phyloP scores from a whole-genome alignment of 2,888 invertebrate genomes.

The Macrophya alboannulata region DNA sequence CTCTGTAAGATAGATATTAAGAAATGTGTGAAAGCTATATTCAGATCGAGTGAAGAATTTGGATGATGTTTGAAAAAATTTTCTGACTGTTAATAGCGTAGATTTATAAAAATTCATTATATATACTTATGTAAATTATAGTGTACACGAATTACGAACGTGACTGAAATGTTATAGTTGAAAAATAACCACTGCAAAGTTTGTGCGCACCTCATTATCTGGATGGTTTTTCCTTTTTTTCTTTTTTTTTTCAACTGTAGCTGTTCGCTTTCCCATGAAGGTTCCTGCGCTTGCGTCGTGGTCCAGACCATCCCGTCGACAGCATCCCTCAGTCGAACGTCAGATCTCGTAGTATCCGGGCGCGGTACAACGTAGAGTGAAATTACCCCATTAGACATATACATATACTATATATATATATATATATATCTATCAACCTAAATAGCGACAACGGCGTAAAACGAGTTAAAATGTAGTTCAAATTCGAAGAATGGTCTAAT shows the following conservation, averaged over 20 bases:
- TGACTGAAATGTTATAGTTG: slow-evolving; percentile 22
- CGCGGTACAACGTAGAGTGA: slow-evolving; percentile 15
- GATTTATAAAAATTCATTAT: not conserved
- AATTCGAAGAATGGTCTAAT: not conserved
- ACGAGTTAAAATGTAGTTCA: slow-evolving; percentile 44
- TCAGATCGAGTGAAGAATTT: not conserved
- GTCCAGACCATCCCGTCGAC: slow-evolving; percentile 58
- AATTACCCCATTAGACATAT: slow-evolving; percentile 24
- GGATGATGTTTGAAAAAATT: not conserved
- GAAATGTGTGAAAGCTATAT: not conserved
- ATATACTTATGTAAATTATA: not conserved
- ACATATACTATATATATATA: not conserved
- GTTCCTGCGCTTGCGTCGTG: slow-evolving; percentile 50
- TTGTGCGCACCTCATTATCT: slow-evolving; percentile 46
- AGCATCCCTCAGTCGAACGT: slow-evolving; percentile 65
- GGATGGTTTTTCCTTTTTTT: not conserved
- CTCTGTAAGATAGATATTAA: slow-evolving; percentile 39
- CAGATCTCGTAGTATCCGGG: slow-evolving; percentile 60
- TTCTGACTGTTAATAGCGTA: not conserved
- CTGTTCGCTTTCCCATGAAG: slow-evolving; percentile 31
- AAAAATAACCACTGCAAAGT: slow-evolving; percentile 42
- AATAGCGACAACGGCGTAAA: slow-evolving; percentile 9
- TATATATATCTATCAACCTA: not conserved
- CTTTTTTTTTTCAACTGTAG: slow-evolving; percentile 4
- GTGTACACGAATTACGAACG: not conserved